These are phyloP conservation scores for Norana najaformis DNA, from an alignment of 2,888 invertebrate genomes.

Conservation along the genomic window DNA sequence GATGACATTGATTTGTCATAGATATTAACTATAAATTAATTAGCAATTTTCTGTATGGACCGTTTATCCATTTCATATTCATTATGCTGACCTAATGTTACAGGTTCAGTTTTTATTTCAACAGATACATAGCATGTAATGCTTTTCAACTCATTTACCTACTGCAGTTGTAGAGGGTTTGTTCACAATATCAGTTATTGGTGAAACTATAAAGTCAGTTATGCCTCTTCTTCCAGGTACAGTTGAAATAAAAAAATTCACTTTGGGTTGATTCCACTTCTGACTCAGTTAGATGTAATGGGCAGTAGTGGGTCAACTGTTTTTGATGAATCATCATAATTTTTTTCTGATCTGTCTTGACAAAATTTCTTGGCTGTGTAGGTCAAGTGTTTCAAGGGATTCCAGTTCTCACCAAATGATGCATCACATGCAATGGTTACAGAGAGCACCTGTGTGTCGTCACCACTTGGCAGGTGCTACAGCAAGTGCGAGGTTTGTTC, in stretches of 20 bases:
- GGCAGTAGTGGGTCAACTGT: background rate
- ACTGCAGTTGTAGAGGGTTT: background rate
- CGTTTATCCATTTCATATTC: too few species aligned
- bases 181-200: background rate
- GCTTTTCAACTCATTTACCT: too few species aligned
- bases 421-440: background rate
- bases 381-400: background rate
- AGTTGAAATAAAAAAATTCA: background rate
- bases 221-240: background rate
- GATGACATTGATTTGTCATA: too few species aligned
- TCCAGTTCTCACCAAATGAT: conserved; percentile 15
- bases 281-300: background rate
- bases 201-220: background rate
- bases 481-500: conserved; percentile 15
- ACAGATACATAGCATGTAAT: too few species aligned
- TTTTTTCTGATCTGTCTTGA: background rate
- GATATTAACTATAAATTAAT: too few species aligned
- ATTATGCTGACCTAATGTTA: too few species aligned
- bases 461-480: conserved; percentile 7
- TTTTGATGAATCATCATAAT: too few species aligned
- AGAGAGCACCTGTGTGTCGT: background rate
- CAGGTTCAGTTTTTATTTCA: too few species aligned
- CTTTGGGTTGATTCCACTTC: background rate
- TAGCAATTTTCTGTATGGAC: too few species aligned
- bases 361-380: background rate